Percentiles rank a stretch among this genome's conserved stretches.
These are phyloP conservation scores for Stratiomys singularior DNA, from an alignment of 2,888 invertebrate species.

Conservation along the genomic window DNA sequence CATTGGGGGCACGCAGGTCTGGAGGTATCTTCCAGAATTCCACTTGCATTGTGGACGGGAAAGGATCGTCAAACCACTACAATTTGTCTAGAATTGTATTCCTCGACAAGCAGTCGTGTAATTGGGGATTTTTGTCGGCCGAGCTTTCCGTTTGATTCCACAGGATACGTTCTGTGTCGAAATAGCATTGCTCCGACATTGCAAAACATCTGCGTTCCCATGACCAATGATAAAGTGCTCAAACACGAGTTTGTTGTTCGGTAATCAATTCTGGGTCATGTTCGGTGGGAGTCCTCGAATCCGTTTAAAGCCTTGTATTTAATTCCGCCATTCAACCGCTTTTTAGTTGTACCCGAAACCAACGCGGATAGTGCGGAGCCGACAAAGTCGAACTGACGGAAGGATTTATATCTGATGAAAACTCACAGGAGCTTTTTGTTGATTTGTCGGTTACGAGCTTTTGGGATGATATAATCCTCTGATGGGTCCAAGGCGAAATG, in stretches of 20 bases:
- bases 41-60: background rate
- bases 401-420: background rate
- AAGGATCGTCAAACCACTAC: conserved; percentile 16
- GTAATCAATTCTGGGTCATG: conserved; percentile 33
- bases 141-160: background rate
- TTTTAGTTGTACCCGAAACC: too few species aligned
- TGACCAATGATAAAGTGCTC: conserved; percentile 23
- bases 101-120: background rate
- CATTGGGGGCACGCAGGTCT: background rate
- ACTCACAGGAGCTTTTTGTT: background rate
- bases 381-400: background rate
- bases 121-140: background rate
- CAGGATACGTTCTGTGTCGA: background rate
- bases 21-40: background rate
- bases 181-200: background rate
- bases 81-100: conserved; percentile 27
- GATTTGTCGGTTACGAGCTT: background rate
- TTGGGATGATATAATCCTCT: background rate
- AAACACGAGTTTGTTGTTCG: conserved; percentile 15
- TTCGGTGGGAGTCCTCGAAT: conserved; percentile 20
- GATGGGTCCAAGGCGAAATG: too few species aligned
- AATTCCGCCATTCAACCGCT: background rate
- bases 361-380: too few species aligned
- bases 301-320: background rate
- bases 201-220: conserved; percentile 20